Percentiles rank a stretch among this genome's conserved stretches.
These are phyloP conservation scores for Thyatira batis DNA, from an alignment of 2,888 invertebrate genomes.

Conservation along the genomic window DNA sequence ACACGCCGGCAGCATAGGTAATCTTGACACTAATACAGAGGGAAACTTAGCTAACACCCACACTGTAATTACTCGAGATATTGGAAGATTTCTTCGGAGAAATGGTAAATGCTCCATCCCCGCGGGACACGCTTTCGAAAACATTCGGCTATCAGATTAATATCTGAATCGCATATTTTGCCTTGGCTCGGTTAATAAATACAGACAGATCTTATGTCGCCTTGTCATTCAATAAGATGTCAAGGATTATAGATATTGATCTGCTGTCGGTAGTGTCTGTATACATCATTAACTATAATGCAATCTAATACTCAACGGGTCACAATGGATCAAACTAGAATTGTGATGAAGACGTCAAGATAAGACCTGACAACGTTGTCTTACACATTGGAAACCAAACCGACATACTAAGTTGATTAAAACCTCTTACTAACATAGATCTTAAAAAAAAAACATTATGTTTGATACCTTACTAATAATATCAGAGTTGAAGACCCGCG, in stretches of 20 bases:
- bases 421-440: too few species aligned
- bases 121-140: background rate
- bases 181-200: slow-evolving; percentile 6
- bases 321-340: slow-evolving; percentile 39
- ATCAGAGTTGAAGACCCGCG: background rate
- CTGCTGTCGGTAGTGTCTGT: slow-evolving; percentile 49
- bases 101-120: background rate
- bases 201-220: slow-evolving; percentile 33
- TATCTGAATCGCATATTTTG: background rate
- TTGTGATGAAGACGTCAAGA: slow-evolving; percentile 53
- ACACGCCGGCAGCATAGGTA: slow-evolving; percentile 54
- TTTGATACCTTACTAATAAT: background rate
- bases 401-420: background rate
- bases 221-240: slow-evolving; percentile 33
- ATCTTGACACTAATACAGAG: slow-evolving; percentile 56
- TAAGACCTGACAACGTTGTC: slow-evolving; percentile 38
- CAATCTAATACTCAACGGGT: slow-evolving; percentile 42
- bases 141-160: background rate
- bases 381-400: slow-evolving; percentile 25
- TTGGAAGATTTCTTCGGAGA: background rate
- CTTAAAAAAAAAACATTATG: background rate
- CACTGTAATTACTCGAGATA: slow-evolving; percentile 28
- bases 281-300: slow-evolving; percentile 57
- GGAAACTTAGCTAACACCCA: slow-evolving; percentile 31
- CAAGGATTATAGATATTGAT: slow-evolving; percentile 47